phyloP scores from a whole-genome alignment of 2,888 invertebrate genomes.

The Octonoba sinensis region DNA sequence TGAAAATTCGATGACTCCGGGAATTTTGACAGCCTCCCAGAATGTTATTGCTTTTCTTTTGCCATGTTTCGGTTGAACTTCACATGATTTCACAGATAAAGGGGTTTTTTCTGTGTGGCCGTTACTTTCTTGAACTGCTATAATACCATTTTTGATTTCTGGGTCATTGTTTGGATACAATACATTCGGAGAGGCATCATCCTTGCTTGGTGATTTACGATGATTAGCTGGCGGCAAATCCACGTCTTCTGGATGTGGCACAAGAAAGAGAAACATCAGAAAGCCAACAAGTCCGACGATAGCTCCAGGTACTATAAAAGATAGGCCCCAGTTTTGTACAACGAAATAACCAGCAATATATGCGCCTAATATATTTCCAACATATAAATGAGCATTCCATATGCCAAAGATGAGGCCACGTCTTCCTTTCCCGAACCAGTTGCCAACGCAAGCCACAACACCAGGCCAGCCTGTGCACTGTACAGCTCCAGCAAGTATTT shows the following conservation, averaged over 20 bases:
- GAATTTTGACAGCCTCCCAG: slow-evolving; percentile 83
- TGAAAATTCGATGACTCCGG: slow-evolving; percentile 94
- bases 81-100: slow-evolving; percentile 1
- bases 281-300: slow-evolving; percentile 78
- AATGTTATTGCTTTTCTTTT: slow-evolving; percentile 80
- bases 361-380: slow-evolving; percentile 93
- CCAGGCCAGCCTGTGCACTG: slow-evolving; percentile 98
- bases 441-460: slow-evolving; percentile 92
- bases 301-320: slow-evolving; percentile 91
- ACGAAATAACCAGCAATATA: slow-evolving; percentile 90
- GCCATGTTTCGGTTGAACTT: slow-evolving; percentile 11
- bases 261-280: slow-evolving; percentile 85
- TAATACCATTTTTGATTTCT: slow-evolving; percentile 67
- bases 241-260: slow-evolving; percentile 84
- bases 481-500: slow-evolving; percentile 85
- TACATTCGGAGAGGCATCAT: slow-evolving; percentile 8
- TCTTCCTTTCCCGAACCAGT: slow-evolving; percentile 93
- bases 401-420: slow-evolving; percentile 87
- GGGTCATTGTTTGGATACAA: slow-evolving; percentile 67
- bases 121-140: background rate
- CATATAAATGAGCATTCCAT: slow-evolving; percentile 97
- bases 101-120: slow-evolving; percentile 28
- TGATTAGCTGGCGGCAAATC: slow-evolving; percentile 74
- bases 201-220: slow-evolving; percentile 29
- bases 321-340: slow-evolving; percentile 88